A percentile compares a stretch with the other conserved stretches of the same genome.
Evolutionary conservation across 2,113 vertebrate species (phyloP).

Genomic region (Maccullochella peelii): DNA sequence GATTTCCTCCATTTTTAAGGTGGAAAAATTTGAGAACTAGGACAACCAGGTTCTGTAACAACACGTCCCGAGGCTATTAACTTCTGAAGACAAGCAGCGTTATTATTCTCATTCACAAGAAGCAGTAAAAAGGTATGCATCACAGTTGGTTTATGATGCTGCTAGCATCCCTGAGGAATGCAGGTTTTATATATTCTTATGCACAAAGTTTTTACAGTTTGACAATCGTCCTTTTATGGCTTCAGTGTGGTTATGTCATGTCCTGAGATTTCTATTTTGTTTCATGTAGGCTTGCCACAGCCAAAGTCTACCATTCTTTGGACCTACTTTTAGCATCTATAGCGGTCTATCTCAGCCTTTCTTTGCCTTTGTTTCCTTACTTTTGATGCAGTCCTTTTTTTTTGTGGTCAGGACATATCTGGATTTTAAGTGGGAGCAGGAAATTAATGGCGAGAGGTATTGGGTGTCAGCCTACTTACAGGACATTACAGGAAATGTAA

Average conservation of each 20-base stretch:
- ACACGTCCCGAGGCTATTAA: background rate
- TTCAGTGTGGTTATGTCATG: background rate
- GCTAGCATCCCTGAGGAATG: background rate
- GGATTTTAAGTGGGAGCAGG: slow-evolving; percentile 34
- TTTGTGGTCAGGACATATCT: background rate
- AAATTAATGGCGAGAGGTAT: slow-evolving; percentile 36
- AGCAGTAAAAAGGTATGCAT: background rate
- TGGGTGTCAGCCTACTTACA: slow-evolving; percentile 13
- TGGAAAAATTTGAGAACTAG: background rate
- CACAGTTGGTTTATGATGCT: background rate
- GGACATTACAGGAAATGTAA: background rate
- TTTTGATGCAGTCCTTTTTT: slow-evolving; percentile 6
- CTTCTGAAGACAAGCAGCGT: background rate
- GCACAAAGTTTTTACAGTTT: background rate
- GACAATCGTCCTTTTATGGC: background rate
- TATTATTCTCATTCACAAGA: background rate
- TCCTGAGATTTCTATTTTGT: background rate
- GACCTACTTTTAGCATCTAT: too few species aligned
- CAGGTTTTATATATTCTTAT: background rate
- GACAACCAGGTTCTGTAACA: background rate
- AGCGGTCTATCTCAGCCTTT: background rate
- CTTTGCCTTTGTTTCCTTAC: background rate
- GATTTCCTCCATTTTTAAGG: background rate
- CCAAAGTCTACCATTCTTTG: too few species aligned
- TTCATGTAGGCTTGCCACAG: background rate